These are phyloP conservation scores for Halocynthia roretzi DNA, from an alignment of 23 tunicate species.

Conservation along the genomic window DNA sequence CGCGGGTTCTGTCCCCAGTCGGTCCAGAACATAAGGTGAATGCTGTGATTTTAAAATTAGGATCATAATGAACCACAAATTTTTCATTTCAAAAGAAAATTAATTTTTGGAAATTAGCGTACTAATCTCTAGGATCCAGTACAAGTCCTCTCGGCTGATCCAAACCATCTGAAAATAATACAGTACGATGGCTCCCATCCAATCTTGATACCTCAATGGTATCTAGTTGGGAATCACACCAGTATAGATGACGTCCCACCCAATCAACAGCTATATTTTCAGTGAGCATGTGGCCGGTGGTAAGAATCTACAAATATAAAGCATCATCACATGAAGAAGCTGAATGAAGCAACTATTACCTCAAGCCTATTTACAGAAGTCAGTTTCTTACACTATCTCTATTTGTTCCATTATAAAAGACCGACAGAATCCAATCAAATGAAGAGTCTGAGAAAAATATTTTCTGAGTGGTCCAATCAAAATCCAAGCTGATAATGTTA, in stretches of 20 bases:
- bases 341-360: not conserved
- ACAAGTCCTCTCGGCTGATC: constrained; percentile 73
- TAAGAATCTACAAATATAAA: constrained; percentile 33
- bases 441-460: constrained; percentile 42
- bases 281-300: constrained; percentile 57
- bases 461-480: constrained; percentile 61
- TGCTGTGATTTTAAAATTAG: constrained; percentile 14
- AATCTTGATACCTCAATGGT: constrained; percentile 57
- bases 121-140: constrained; percentile 68
- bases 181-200: constrained; percentile 66
- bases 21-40: constrained; percentile 75
- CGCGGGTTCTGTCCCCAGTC: constrained; percentile 92
- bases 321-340: not conserved
- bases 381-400: constrained; percentile 28
- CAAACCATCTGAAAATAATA: constrained; percentile 56
- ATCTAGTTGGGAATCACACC: constrained; percentile 80
- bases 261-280: constrained; percentile 85
- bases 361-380: not conserved
- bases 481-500: constrained; percentile 41
- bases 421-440: constrained; percentile 34
- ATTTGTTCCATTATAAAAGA: constrained; percentile 27
- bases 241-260: constrained; percentile 79
- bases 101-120: constrained; percentile 8
- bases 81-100: not conserved
- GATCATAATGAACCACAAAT: not conserved